Base-by-base conservation (phyloP, 2,797 vertebrate genomes). In the Ibycter americanus region DNA sequence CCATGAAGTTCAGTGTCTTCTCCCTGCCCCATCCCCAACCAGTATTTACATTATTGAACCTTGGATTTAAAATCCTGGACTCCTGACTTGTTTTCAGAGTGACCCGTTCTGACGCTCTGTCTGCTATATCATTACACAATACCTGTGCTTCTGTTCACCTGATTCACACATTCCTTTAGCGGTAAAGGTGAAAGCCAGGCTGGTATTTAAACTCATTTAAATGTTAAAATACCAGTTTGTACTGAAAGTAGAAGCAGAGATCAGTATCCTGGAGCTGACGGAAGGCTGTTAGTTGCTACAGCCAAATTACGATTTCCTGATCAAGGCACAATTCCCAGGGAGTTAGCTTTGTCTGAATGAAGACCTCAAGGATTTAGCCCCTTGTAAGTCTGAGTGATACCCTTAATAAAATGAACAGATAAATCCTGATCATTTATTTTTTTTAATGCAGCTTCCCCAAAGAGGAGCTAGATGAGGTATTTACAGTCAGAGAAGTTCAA, bases 401-500 rank as follows among this genome's bases (percentile, higher is more conserved):
- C 46, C 79, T 52, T 82, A 61, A 38, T 81, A 80, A 93, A 81
- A 83, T n/a, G 47, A 83, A 21, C 42, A 81, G 49, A 83, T 77
- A 87, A 83, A 84, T 93, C 86, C 88, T 68, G 54, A 61, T 46
- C 3, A 9, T 34, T 34, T 18, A n/a, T 26, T 61, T 73, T 42
- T 55, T 42, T 40, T 54, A 52, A 79, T 70, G 42, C 47, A 23
- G 80, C 58, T 83, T 74, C 55, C 22, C 61, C 38, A 68, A 52
- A 83, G 85, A 85, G 58, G n/a, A 71, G 74, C 72, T 74, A 6
- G 80, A 65, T 91, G 95, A 95, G 89, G 51, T 94, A 93, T 93
- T 95, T 93, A 86, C 82, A 88, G 76, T 17, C 87, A 83, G 68
- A 59, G 76, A 44, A 93, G 91, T 91, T 96, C 87, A 94, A 15